Evolutionary conservation across 1,140 invertebrate species (phyloP).

Genomic region (Cydia fagiglandana): DNA sequence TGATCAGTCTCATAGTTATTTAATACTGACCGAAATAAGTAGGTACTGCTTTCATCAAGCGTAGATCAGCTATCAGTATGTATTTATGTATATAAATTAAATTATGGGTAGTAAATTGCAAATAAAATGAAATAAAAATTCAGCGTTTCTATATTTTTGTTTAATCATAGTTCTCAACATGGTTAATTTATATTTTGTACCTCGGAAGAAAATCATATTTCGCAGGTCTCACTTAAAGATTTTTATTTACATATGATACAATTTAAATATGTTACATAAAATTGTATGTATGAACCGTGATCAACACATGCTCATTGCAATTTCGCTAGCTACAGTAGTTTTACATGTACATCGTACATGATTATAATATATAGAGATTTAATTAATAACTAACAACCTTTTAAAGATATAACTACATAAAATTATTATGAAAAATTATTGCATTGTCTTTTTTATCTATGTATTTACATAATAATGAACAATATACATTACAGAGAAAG

Average conservation of each 20-base stretch:
- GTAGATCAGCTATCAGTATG: slow-evolving; percentile 2
- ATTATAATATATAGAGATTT: slow-evolving; percentile 47
- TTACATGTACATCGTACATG: slow-evolving; percentile 72
- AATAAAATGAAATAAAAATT: slow-evolving; percentile 34
- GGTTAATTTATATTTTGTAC: slow-evolving; percentile 78
- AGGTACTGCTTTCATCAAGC: too few relatives aligned
- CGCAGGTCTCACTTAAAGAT: slow-evolving; percentile 70
- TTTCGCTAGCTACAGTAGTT: slow-evolving; percentile 68
- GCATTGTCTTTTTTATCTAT: slow-evolving; percentile 56
- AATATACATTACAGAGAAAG: slow-evolving; percentile 45
- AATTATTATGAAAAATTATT: slow-evolving; percentile 73
- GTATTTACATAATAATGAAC: slow-evolving; percentile 65
- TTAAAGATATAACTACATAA: slow-evolving; percentile 54
- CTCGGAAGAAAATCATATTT: slow-evolving; percentile 79
- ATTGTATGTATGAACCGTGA: slow-evolving; percentile 46
- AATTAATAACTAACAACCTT: slow-evolving; percentile 61
- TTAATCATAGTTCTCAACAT: slow-evolving; percentile 79
- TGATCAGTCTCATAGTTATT: background rate
- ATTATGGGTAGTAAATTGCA: slow-evolving; percentile 6
- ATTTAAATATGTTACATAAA: slow-evolving; percentile 70
- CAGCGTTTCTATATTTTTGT: slow-evolving; percentile 64
- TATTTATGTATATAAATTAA: slow-evolving; percentile 4
- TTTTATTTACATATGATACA: slow-evolving; percentile 78
- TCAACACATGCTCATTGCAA: slow-evolving; percentile 61
- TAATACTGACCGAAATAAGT: too few relatives aligned